Percentiles rank a stretch among this genome's conserved stretches.
Evolutionary conservation across 2,888 invertebrate genomes (phyloP).

Genomic region (Trachelus troglodyta): DNA sequence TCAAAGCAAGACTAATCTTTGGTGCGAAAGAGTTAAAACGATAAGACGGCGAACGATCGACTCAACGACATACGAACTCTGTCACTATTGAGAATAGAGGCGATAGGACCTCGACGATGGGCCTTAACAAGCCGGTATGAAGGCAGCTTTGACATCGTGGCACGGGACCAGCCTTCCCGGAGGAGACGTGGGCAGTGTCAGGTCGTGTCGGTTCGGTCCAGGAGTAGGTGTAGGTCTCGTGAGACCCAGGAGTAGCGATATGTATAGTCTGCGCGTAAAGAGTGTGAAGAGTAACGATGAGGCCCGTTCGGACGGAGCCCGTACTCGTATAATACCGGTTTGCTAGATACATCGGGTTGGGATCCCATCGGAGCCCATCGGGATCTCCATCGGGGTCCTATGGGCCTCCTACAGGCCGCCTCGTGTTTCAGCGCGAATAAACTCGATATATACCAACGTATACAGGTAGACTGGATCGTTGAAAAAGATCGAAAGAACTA

Average conservation of each 20-base stretch:
- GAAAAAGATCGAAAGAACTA: not conserved
- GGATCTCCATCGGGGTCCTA: slow-evolving; percentile 1
- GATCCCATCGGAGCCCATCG: not conserved
- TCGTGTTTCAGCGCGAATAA: not conserved
- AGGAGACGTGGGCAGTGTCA: slow-evolving; percentile 3
- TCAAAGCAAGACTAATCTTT: not conserved
- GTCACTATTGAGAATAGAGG: not conserved
- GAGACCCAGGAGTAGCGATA: not conserved
- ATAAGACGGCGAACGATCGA: not conserved
- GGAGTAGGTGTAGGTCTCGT: not conserved
- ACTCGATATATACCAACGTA: not conserved
- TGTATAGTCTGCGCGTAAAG: not conserved
- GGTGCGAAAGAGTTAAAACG: too few relatives aligned
- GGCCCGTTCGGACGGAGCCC: slow-evolving; percentile 23
- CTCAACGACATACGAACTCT: not conserved
- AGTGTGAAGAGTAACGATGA: slow-evolving; percentile 23
- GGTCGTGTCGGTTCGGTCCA: slow-evolving; percentile 1
- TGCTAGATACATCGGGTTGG: slow-evolving; percentile 22
- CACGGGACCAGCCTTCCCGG: not conserved
- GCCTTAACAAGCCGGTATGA: not conserved
- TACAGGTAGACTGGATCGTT: not conserved
- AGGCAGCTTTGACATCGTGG: not conserved
- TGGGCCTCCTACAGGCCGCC: not conserved
- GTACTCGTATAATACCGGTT: slow-evolving; percentile 39
- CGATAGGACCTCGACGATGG: not conserved